Evolutionary conservation across 2,888 invertebrate species (phyloP), one percentile per base, ranked within the genome.

Genomic region (Pasiphila rectangulata): DNA sequence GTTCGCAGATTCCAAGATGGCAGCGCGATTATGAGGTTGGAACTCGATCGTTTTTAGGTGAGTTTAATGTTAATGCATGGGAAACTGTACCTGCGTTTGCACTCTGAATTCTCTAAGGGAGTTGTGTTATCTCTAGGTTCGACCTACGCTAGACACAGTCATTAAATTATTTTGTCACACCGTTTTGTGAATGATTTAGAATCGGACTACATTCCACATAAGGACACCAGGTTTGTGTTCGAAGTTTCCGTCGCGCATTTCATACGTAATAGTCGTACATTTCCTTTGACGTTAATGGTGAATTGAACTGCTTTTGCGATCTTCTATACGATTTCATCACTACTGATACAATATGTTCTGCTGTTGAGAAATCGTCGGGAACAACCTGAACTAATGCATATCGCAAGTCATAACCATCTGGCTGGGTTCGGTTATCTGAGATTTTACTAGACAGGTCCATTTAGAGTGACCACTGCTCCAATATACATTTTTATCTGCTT

Each of bases 1-100:
- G 64, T 73, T 75, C 63, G 30, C 86, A 86, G 87, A 77, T 81
- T 64, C 61, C 64, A 77, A 67, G 62, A 85, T 85, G 84, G 70
- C 72, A 67, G 61, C 57, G 63, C 75, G 78, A 74, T 83, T 83
- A 85, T 85, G 84, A 85, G 72, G 67, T 63, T 63, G 64, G 59
- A 63, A 64, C 53, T 62, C 65, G 64, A 71, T 67, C 71, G 53
- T 66, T 72, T 78, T 75, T 76, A 83, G 81, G 86, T 84, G 63
- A 85, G 85, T 77, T 56, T 56, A 63, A 66, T 79, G 65, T 67
- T 74, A 74, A 75, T 72, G 51, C 64, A 76, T 79, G 69, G 71
- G 79, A 71, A 72, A 75, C 30, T n/a, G 34, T 35, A 66, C 64
- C 64, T 58, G 30, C 32, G 27, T 35, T 54, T 61, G 63, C 59